Percentiles rank a stretch among this genome's conserved stretches.
These are phyloP conservation scores for Antheraea pernyi DNA, from an alignment of 1,140 invertebrate species.

Conservation along the genomic window DNA sequence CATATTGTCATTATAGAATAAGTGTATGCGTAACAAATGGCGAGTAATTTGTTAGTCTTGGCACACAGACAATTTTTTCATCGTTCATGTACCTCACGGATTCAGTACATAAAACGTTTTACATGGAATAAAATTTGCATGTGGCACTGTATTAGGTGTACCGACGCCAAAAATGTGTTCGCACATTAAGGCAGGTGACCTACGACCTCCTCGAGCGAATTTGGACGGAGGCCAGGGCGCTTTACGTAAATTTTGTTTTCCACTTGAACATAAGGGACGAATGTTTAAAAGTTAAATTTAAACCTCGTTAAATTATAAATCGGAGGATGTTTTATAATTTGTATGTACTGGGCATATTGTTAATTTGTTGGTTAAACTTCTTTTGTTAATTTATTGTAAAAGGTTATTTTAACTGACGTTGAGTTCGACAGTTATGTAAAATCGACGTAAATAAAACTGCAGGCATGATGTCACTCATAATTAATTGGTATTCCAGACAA, in stretches of 20 bases:
- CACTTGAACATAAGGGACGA: constrained; percentile 42
- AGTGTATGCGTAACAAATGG: too few relatives aligned
- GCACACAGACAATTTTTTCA: background rate
- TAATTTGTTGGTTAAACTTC: background rate
- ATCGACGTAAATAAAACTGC: too few relatives aligned
- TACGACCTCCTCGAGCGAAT: constrained; percentile 43
- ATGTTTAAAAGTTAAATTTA: constrained; percentile 57
- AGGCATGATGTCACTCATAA: too few relatives aligned
- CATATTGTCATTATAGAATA: too few relatives aligned
- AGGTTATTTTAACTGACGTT: too few relatives aligned
- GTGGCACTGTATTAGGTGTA: constrained; percentile 26
- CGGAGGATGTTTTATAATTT: constrained; percentile 7
- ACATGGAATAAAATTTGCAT: constrained; percentile 37
- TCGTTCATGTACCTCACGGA: background rate
- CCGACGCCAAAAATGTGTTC: constrained; percentile 40
- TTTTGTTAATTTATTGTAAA: background rate
- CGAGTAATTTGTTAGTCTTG: too few relatives aligned
- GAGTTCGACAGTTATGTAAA: too few relatives aligned
- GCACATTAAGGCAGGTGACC: constrained; percentile 54
- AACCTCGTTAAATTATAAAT: constrained; percentile 35
- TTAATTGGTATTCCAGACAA: too few relatives aligned
- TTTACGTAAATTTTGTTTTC: constrained; percentile 52
- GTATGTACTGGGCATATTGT: background rate
- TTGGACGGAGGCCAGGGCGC: constrained; percentile 49
- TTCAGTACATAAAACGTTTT: constrained; percentile 31